These are phyloP conservation scores for Acanthis flammea DNA, from an alignment of 2,797 vertebrate species.

Conservation along the genomic window DNA sequence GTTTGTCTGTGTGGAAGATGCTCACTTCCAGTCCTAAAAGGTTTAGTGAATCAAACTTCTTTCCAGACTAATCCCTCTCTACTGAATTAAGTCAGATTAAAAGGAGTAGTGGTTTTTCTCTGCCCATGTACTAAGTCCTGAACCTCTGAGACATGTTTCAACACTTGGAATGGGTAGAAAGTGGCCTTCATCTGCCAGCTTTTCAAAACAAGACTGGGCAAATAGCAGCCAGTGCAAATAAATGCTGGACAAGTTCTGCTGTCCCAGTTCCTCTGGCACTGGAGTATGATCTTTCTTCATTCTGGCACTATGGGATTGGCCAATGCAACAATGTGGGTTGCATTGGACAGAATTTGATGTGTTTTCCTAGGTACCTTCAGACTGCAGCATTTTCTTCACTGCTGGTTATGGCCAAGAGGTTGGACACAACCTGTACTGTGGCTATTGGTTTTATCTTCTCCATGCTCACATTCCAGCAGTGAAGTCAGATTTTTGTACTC, in stretches of 20 bases:
- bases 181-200: neutral
- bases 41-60: neutral
- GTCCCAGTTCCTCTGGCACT: fast-evolving
- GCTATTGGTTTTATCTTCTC: neutral
- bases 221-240: neutral
- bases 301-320: neutral
- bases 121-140: neutral
- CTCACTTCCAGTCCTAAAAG: neutral
- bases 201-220: neutral
- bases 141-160: neutral
- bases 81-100: neutral
- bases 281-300: neutral
- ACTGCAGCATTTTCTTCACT: neutral
- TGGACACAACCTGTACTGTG: fast-evolving
- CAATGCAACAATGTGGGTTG: too few species aligned
- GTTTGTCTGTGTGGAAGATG: neutral
- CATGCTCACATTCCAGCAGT: fast-evolving
- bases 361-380: neutral
- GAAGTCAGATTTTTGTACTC: neutral
- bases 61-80: neutral
- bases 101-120: neutral
- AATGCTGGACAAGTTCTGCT: neutral
- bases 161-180: neutral
- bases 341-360: neutral
- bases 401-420: neutral